Conservation (phyloP, 2,113 vertebrate genomes). For the Panthera tigris region DNA sequence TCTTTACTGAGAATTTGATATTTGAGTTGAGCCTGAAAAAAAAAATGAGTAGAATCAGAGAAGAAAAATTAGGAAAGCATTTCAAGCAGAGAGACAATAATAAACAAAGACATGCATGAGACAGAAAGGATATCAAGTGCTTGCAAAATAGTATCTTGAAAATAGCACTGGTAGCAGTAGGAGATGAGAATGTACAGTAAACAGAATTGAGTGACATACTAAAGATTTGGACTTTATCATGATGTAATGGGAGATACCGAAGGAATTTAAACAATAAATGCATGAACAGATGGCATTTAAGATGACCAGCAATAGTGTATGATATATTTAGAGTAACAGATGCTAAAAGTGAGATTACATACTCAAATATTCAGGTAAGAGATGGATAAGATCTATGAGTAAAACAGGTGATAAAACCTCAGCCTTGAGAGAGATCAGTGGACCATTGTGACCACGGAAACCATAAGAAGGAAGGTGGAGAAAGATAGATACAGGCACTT, state of each 20-base stretch:
- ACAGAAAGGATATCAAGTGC: neutral
- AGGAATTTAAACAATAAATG: neutral
- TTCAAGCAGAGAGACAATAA: neutral
- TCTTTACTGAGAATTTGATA: neutral
- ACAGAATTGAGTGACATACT: neutral
- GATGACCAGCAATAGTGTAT: neutral
- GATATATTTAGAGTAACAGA: neutral
- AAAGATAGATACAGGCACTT: neutral
- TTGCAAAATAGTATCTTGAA: neutral
- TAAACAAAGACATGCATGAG: slow-evolving; percentile 1
- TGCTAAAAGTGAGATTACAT: neutral
- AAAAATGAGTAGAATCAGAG: neutral
- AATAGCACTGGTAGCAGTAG: neutral
- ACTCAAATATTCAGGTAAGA: neutral
- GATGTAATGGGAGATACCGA: neutral
- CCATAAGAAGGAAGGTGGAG: neutral
- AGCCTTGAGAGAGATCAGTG: neutral
- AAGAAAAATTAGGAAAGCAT: neutral
- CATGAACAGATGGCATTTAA: neutral
- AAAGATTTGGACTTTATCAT: neutral
- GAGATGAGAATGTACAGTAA: neutral
- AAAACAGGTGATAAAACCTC: neutral
- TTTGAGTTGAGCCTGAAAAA: slow-evolving; percentile 23
- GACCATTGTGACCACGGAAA: neutral
- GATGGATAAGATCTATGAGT: neutral